Evolutionary conservation across 2,797 vertebrate genomes (phyloP).

Genomic region (Chromis chromis): DNA sequence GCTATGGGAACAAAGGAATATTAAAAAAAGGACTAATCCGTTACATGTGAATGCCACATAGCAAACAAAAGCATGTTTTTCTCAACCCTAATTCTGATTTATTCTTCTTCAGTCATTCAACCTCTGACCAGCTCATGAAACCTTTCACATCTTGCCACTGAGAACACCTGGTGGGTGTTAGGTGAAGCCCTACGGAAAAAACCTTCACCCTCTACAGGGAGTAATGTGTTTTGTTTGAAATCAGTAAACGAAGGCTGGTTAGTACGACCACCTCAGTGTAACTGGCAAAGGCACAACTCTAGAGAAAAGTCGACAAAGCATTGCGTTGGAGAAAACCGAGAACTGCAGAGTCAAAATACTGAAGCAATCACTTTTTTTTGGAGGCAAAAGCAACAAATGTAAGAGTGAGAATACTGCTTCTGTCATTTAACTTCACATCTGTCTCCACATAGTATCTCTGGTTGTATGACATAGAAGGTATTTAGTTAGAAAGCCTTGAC

Average conservation of each 20-base stretch:
- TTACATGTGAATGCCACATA: constrained; percentile 42
- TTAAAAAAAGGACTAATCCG: constrained; percentile 1
- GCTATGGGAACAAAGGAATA: constrained; percentile 31
- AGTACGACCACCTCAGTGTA: constrained; percentile 19
- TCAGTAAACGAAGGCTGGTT: neutral
- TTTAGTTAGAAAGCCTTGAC: too few species aligned
- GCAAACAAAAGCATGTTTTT: constrained; percentile 20
- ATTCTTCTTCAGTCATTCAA: constrained; percentile 17
- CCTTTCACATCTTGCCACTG: constrained; percentile 19
- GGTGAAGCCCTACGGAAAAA: constrained; percentile 5
- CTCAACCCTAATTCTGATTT: neutral
- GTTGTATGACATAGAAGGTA: too few species aligned
- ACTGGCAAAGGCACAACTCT: constrained; percentile 39
- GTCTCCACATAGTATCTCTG: too few species aligned
- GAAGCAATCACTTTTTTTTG: neutral
- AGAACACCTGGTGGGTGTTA: constrained; percentile 37
- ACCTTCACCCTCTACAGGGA: constrained; percentile 12
- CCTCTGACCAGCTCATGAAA: constrained; percentile 27
- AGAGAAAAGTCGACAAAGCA: constrained; percentile 33
- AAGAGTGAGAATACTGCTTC: too few species aligned
- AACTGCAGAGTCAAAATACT: constrained; percentile 3
- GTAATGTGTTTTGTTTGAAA: constrained; percentile 42
- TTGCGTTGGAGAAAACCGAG: constrained; percentile 12
- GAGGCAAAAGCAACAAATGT: neutral
- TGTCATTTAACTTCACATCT: too few species aligned